phyloP scores from a whole-genome alignment of 35 echinoderm and acorn worm species.

The Acanthaster planci region DNA sequence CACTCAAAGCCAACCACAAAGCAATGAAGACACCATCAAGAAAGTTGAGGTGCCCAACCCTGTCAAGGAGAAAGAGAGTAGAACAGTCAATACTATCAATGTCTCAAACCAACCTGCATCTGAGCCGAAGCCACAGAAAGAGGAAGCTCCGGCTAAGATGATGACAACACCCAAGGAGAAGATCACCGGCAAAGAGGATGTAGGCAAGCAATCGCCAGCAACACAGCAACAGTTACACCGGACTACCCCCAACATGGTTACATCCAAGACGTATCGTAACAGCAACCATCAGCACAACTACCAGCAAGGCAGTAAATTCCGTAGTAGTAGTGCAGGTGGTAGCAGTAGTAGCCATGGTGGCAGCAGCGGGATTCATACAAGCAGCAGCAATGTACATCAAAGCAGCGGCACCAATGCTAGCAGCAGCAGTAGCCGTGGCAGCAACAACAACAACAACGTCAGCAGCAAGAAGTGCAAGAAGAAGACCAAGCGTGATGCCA shows the following conservation, averaged over 20 bases:
- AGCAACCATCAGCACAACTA: constrained; percentile 40
- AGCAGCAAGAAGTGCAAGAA: constrained; percentile 55
- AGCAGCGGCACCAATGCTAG: constrained; percentile 21
- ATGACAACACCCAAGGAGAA: constrained; percentile 2
- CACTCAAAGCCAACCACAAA: background rate
- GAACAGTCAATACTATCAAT: background rate
- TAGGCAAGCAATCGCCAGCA: background rate
- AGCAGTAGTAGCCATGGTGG: constrained; percentile 20
- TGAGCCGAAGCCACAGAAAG: background rate
- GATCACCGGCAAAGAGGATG: background rate
- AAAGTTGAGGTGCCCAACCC: constrained; percentile 24
- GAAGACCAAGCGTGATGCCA: constrained; percentile 58
- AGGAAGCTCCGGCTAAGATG: constrained; percentile 26
- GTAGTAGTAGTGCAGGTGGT: constrained; percentile 32
- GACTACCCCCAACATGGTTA: constrained; percentile 38
- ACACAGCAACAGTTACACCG: background rate
- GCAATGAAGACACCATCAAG: constrained; percentile 16
- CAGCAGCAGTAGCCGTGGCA: constrained; percentile 47
- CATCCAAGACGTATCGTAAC: constrained; percentile 66
- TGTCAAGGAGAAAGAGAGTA: constrained; percentile 1
- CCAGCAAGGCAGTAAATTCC: constrained; percentile 24
- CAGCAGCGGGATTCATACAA: constrained; percentile 22
- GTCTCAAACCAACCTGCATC: background rate
- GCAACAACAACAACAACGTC: constrained; percentile 56
- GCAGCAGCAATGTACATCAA: background rate